Evolutionary conservation across 2,797 vertebrate species (phyloP), one percentile per base, ranked within the genome.

Genomic region (Mionectes olivaceus): DNA sequence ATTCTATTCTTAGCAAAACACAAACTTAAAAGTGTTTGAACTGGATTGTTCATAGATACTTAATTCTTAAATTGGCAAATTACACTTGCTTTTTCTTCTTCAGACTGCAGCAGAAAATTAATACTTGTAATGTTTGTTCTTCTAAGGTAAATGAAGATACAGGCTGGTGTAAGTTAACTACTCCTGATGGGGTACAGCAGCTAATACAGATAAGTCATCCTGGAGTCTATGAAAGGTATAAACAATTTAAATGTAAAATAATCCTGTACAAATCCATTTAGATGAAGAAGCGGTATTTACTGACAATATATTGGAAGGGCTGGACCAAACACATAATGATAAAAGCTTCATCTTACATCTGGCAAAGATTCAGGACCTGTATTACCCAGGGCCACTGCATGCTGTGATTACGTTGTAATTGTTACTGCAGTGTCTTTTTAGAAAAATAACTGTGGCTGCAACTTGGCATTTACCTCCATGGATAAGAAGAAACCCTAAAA

Each of bases 91-190:
- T 46, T 69, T 69, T 53, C 15, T 60, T 4, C 19, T 47, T 87
- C 83, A 65, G 67, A n/a, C 46, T 94, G 61, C 75, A 88, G 33
- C 52, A 87, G 43, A 90, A 84, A 71, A 69, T 82, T 92, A 67
- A 84, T 86, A 57, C 5, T 87, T 60, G 9, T 22, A 52, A 6
- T 17, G n/a, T 94, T 25, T 95, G 49, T 93, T 74, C 25, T 60
- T 56, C 87, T 87, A 95, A 98, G 98, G 79, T 94, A 83, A 94
- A 96, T 90, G 94, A 94, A 95, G 82, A 95, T 33, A 55, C 95
- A 57, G 96, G 97, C 46, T 98, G 97, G 97, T 98, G 97, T 95
- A 98, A 97, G 37, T 85, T 98, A 91, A 97, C 94, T 76, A 94
- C 95, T 85, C 95, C 97, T 82, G 92, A 97, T 96, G 97, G 98